Evolutionary conservation across 2,113 vertebrate species (phyloP), one percentile per base, ranked within the genome.

Genomic region (zebrafish (Danio rerio)): DNA sequence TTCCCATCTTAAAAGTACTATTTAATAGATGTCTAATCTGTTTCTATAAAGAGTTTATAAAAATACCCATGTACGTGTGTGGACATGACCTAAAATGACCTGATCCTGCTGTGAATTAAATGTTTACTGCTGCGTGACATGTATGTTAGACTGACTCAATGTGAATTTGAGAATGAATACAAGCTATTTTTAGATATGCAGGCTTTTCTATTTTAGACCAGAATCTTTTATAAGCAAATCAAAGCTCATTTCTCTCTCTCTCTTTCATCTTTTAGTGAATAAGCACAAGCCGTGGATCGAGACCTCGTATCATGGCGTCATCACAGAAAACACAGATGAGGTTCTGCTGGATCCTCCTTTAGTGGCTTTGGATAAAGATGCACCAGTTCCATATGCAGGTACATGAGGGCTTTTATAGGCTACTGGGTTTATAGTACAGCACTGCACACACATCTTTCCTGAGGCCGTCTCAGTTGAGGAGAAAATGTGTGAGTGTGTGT

Each of bases 231-330:
- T 1, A n/a, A 18, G 2, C 47, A 12, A 69, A 49, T 53, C 3
- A 5, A 53, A 31, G 45, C 50, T 59, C 15, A 61, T 49, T 8
- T 66, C 45, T 82, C 63, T 73, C 55, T 85, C 16, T 58, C 63
- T n/a, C 65, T 55, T 61, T 87, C 47, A 65, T 85, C n/a, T 90
- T 68, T 89, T 59, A 99, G 98, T 98, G 83, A 99, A 99, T 88
- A 99, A 98, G 86, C 98, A 99, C 91, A 99, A 99, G 83, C 98
- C 98, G 1, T 99, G 98, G 98, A 98, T 99, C 61, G 98, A 99
- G 93, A 98, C 97, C 0, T 98, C 97, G 0, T 99, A 99, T 87
- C 97, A 99, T 0, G 98, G 98, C 74, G 94, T 98, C 87, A 95
- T 99, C 89, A 98, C 96, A 3, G 98, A 99, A 90, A 98, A 98